Evolutionary conservation across 2,888 invertebrate species (phyloP).

Genomic region (Nemotelus pantherinus): DNA sequence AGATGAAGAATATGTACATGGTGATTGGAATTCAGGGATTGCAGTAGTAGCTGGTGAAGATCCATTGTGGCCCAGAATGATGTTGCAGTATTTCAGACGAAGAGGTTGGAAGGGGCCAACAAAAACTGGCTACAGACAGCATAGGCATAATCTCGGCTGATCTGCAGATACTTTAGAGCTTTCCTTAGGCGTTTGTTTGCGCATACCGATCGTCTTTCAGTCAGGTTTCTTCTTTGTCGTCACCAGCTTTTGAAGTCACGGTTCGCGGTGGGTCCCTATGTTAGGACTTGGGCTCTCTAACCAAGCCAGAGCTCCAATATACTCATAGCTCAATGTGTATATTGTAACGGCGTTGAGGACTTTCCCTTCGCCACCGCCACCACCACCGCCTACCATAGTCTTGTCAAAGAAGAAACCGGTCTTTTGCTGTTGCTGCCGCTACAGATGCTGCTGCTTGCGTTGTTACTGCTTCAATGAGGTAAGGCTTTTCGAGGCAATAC

Average conservation of each 20-base stretch:
- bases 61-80: constrained; percentile 7
- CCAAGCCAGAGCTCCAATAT: background rate
- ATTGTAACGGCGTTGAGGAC: background rate
- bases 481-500: too few species aligned
- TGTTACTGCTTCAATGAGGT: too few species aligned
- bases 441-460: too few species aligned
- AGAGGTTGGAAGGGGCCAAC: too few species aligned
- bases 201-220: too few species aligned
- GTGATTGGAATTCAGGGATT: constrained; percentile 7
- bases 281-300: background rate
- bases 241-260: constrained; percentile 17
- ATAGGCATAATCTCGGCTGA: background rate
- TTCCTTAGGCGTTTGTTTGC: background rate
- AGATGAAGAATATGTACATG: constrained; percentile 9
- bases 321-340: background rate
- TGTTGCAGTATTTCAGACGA: background rate
- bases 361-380: background rate
- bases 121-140: too few species aligned
- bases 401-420: too few species aligned
- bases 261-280: constrained; percentile 16
- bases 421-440: too few species aligned
- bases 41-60: background rate
- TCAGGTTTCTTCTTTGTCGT: constrained; percentile 10
- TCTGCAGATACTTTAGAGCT: background rate
- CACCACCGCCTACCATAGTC: background rate